Evolutionary conservation across 2,797 vertebrate species (phyloP).

Genomic region (Pangasius macronema): DNA sequence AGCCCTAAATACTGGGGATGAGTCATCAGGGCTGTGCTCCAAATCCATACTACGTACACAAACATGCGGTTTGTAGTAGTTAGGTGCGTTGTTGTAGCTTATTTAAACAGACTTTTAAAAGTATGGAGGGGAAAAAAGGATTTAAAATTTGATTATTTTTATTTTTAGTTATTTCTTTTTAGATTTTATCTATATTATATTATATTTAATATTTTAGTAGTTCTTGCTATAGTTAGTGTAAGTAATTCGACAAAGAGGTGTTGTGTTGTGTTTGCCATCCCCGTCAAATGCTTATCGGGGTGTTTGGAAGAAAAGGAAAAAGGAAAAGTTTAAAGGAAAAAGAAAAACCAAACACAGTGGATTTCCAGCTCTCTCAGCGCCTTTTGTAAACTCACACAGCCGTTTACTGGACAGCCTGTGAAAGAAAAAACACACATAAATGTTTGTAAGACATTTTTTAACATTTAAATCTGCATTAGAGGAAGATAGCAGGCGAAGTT

Average conservation of each 20-base stretch:
- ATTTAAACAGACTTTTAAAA: background rate
- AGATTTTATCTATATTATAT: background rate
- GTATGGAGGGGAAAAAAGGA: background rate
- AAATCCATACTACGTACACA: background rate
- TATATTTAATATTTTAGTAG: background rate
- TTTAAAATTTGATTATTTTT: too few relatives aligned
- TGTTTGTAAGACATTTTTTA: background rate
- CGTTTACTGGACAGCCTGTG: background rate
- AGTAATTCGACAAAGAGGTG: background rate
- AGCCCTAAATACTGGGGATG: background rate
- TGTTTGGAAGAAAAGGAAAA: background rate
- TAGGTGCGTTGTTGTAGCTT: background rate
- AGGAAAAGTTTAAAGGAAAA: background rate
- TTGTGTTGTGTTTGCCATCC: background rate
- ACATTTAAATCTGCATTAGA: background rate
- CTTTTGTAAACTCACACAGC: background rate
- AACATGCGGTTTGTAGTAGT: background rate
- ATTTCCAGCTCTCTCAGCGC: background rate
- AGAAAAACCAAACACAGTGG: background rate
- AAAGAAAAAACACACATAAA: background rate
- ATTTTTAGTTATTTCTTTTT: too few relatives aligned
- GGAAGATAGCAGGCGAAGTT: background rate
- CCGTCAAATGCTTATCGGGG: background rate
- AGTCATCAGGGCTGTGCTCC: background rate
- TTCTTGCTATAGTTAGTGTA: background rate